Conservation (phyloP, 2,797 vertebrate species). For the Megaceryle alcyon region DNA sequence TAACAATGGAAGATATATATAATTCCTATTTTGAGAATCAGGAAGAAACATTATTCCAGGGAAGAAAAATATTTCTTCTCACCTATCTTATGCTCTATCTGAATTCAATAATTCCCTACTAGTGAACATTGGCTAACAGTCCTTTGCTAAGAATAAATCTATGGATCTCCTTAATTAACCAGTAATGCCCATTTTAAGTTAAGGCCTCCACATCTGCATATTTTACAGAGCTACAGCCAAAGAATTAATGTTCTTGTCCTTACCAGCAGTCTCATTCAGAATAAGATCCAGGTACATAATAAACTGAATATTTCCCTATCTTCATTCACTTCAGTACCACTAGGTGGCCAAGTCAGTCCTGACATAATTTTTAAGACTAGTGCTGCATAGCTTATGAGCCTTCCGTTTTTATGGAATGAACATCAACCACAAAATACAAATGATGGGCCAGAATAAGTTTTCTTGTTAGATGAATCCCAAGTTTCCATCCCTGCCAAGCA, state of each 20-base stretch:
- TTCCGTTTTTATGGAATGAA: neutral
- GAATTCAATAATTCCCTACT: constrained; percentile 32
- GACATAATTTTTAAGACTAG: neutral
- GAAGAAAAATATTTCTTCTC: constrained; percentile 23
- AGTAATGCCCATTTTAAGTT: neutral
- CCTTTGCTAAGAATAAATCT: constrained; percentile 35
- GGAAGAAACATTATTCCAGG: neutral
- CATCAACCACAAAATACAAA: neutral
- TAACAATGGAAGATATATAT: neutral
- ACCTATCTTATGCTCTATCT: neutral
- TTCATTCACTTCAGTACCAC: neutral
- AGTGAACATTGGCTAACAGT: neutral
- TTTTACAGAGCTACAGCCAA: neutral
- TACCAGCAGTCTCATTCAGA: neutral
- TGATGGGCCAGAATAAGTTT: neutral
- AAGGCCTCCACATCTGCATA: neutral
- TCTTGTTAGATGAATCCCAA: neutral
- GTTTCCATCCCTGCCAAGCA: neutral
- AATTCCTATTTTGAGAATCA: neutral
- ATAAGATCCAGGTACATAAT: neutral
- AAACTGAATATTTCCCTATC: neutral
- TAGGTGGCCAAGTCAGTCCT: neutral
- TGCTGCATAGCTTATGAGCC: neutral
- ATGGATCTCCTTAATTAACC: constrained; percentile 39
- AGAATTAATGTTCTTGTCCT: neutral